A percentile compares a stretch with the other conserved stretches of the same genome.
phyloP scores from a whole-genome alignment of 2,113 vertebrate genomes.

The Rostratula benghalensis region DNA sequence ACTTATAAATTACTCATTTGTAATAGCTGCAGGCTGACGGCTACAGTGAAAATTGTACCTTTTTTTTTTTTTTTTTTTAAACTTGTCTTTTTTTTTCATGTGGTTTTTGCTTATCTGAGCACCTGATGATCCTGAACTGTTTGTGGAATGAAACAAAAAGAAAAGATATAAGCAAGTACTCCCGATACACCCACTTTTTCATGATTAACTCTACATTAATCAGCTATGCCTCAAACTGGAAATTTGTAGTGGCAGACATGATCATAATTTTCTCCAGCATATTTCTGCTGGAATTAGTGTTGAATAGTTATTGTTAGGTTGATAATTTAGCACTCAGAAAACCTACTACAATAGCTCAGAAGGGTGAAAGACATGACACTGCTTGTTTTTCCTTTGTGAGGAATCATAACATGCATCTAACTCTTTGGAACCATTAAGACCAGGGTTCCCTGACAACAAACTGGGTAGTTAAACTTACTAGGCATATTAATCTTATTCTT shows the following conservation, averaged over 20 bases:
- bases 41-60: not conserved
- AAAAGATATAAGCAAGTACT: not conserved
- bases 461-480: not conserved
- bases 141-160: not conserved
- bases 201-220: not conserved
- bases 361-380: not conserved
- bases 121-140: not conserved
- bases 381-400: not conserved
- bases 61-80: not conserved
- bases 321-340: not conserved
- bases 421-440: not conserved
- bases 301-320: not conserved
- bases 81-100: not conserved
- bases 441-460: not conserved
- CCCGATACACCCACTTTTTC: not conserved
- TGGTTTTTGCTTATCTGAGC: conserved; percentile 26
- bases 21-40: conserved; percentile 61
- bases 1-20: conserved; percentile 73
- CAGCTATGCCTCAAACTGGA: not conserved
- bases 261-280: not conserved
- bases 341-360: not conserved
- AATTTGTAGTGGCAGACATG: not conserved
- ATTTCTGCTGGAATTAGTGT: not conserved
- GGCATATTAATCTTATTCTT: not conserved
- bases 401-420: not conserved